These are phyloP conservation scores for Drosophila kuntzei DNA, from an alignment of 2,888 invertebrate species.

Conservation along the genomic window DNA sequence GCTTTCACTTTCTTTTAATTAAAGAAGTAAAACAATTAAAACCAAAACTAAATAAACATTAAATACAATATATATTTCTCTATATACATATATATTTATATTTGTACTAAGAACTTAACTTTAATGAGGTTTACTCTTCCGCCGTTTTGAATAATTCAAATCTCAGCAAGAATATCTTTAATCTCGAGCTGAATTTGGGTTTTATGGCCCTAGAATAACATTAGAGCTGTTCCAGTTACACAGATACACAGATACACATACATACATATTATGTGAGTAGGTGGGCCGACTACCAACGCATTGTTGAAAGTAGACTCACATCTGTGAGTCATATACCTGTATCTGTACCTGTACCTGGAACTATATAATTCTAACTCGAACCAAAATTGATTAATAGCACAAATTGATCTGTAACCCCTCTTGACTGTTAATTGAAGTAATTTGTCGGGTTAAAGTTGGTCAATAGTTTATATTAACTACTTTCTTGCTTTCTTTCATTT, in stretches of 20 bases:
- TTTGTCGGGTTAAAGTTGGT: constrained; percentile 21
- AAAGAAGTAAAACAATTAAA: constrained; percentile 28
- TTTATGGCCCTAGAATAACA: constrained; percentile 70
- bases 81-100: neutral
- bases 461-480: constrained; percentile 22
- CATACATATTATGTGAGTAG: constrained; percentile 18
- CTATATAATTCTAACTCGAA: constrained; percentile 13
- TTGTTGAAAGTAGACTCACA: constrained; percentile 26
- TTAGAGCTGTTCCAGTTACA: constrained; percentile 70
- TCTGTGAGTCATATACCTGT: constrained; percentile 44
- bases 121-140: constrained; percentile 9
- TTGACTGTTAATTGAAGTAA: constrained; percentile 26
- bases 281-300: constrained; percentile 50
- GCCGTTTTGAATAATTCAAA: constrained; percentile 64
- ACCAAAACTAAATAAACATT: constrained; percentile 33
- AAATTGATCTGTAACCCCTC: constrained; percentile 27
- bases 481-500: constrained; percentile 57
- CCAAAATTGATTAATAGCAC: constrained; percentile 28
- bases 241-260: constrained; percentile 30
- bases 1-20: constrained; percentile 40
- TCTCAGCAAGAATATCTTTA: constrained; percentile 26
- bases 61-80: constrained; percentile 18
- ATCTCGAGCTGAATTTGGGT: constrained; percentile 34
- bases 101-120: constrained; percentile 13
- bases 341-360: constrained; percentile 11